phyloP scores from a whole-genome alignment of 1,140 invertebrate species.

The Manduca sexta region DNA sequence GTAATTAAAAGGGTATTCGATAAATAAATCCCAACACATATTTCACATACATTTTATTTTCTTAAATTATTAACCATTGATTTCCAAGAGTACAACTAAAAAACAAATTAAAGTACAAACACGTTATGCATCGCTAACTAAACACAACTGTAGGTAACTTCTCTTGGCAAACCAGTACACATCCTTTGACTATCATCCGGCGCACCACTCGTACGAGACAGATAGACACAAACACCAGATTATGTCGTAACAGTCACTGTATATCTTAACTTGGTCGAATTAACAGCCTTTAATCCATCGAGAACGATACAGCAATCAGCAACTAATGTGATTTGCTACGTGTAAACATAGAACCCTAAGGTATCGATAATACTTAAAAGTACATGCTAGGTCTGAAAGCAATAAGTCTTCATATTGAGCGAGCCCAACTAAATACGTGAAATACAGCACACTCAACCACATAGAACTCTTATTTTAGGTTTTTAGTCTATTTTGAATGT shows the following conservation, averaged over 20 bases:
- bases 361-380: conserved; percentile 62
- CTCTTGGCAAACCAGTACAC: conserved; percentile 70
- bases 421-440: conserved; percentile 62
- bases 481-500: conserved; percentile 6
- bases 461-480: conserved; percentile 32
- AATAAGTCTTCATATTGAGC: conserved; percentile 71
- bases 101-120: conserved; percentile 74
- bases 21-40: conserved; percentile 31
- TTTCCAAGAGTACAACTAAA: conserved; percentile 74
- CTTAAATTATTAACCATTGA: conserved; percentile 74
- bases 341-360: conserved; percentile 57
- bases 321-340: conserved; percentile 64
- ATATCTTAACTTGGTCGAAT: conserved; percentile 62
- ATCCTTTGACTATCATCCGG: conserved; percentile 64
- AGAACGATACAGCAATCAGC: conserved; percentile 59
- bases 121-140: conserved; percentile 72
- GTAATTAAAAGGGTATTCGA: neutral
- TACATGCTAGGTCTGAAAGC: conserved; percentile 61
- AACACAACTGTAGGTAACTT: conserved; percentile 73
- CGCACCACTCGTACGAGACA: conserved; percentile 65
- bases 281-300: conserved; percentile 57
- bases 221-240: conserved; percentile 29
- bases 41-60: conserved; percentile 73
- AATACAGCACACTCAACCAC: conserved; percentile 56
- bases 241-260: conserved; percentile 37